Base-by-base conservation (phyloP, 2,888 invertebrate genomes). In the Dyspetes luteomarginatus region DNA sequence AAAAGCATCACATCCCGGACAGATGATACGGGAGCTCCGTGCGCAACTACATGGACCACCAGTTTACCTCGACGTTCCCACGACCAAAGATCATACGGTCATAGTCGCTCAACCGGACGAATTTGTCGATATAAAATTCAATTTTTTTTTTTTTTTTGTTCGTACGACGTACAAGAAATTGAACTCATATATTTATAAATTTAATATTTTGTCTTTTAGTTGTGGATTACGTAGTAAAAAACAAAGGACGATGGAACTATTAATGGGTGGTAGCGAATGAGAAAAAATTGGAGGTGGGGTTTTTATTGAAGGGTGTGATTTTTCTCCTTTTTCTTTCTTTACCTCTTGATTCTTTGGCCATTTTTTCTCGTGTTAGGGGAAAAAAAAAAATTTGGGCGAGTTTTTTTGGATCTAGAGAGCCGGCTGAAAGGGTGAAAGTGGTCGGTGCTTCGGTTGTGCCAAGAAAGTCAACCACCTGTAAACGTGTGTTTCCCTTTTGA, bases 401-500 rank as follows among this genome's bases (percentile, higher is more conserved):
- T 15, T 3, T 7, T 24, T 22, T 24, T 12, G 30, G 9, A 12
- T n/a, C 19, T 43, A 22, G 41, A 4, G 24, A 22, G 12, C 12
- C 12, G 22, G 56, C 41, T 36, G n/a, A n/a, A 5, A 12, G 41
- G n/a, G 24, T 19, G 19, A 64, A 48, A 62, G 41, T 64, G 36
- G 36, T 36, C 36, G 19, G 69, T 55, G 58, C 45, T 62, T 55
- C 64, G 80, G 41, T 62, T 64, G 52, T 75, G 80, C 76, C 80
- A 77, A 71, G 73, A 74, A 75, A 84, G 60, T 80, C 84, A 84
- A 85, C 85, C 85, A 85, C 85, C 85, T 85, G 85, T 85, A 78
- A 85, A 77, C 83, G 52, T 69, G 62, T 79, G 26, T 52, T 41
- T 60, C 55, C 45, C 55, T 41, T n/a, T 43, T 50, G 45, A 58